Evolutionary conservation across 2,797 vertebrate genomes (phyloP), one percentile per base, ranked within the genome.

Genomic region (Manis javanica): DNA sequence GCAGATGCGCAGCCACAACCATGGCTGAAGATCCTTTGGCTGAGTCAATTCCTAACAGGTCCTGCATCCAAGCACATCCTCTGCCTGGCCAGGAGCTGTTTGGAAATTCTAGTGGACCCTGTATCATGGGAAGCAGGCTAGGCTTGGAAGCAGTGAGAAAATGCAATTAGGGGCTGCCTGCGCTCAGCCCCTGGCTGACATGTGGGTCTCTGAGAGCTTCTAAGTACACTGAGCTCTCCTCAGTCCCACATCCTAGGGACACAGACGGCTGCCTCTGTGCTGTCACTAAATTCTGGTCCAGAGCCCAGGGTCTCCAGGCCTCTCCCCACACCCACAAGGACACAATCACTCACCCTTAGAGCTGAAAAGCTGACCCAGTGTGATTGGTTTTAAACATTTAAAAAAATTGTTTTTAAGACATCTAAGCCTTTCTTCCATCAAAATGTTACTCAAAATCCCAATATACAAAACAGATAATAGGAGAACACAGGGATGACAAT

Each of bases 401-500:
- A 57, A 42, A 16, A 81, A 87, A 34, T 79, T 11, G 34, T 23
- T 63, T 83, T 55, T 34, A 61, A 97, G 42, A 61, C 26, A 85
- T 51, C 19, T 18, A 75, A 85, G 53, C 59, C 55, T 66, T 81
- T 75, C 18, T 83, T 68, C 75, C 84, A 84, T 64, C 5, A 66
- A 89, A 84, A 23, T 31, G 37, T 37, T 59, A 84, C 42, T 72
- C 49, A 46, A 77, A 87, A 68, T 49, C 79, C 46, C 81, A 79
- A 26, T 1, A 37, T 18, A 68, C 14, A 69, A 49, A 63, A 75
- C 9, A 85, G 18, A 71, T 21, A 19, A 59, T 42, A 29, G 14
- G 39, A 49, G 39, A 68, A 71, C 24, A 13, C 16, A 12, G 31
- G 66, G 68, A 74, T 1, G 18, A 31, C 57, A 15, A n/a, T 24